phyloP scores from a whole-genome alignment of 1,140 invertebrate genomes.

The Battus philenor region DNA sequence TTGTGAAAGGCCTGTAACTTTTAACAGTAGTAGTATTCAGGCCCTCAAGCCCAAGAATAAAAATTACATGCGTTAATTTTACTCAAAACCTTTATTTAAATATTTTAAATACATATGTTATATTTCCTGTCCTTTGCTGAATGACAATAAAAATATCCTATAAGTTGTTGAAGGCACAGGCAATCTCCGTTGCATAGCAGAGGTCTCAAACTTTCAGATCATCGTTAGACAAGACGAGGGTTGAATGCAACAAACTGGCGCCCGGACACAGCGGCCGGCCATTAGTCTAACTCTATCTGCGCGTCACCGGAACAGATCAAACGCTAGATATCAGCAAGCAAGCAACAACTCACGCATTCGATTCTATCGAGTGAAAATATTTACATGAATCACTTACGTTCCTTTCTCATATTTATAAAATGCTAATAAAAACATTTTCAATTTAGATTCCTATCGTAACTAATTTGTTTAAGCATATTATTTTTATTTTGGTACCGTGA shows the following conservation, averaged over 20 bases:
- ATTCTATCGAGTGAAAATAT: constrained; percentile 22
- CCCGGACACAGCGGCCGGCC: constrained; percentile 33
- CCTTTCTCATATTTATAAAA: constrained; percentile 2
- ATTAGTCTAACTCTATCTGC: constrained; percentile 53
- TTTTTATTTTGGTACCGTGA: no score
- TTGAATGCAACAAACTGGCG: constrained; percentile 45
- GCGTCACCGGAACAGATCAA: constrained; percentile 33
- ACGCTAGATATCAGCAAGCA: constrained; percentile 23
- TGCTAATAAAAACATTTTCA: constrained; percentile 3
- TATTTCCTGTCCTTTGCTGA: no score
- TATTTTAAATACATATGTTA: no score
- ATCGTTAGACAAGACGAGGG: constrained; percentile 26
- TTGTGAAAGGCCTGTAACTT: no score
- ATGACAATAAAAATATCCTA: no score
- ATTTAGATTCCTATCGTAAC: no score
- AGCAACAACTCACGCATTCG: constrained; percentile 21
- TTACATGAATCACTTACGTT: no score
- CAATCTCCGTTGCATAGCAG: background rate
- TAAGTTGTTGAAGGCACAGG: background rate
- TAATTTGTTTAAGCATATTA: no score
- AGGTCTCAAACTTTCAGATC: constrained; percentile 4
- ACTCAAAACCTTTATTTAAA: no score
- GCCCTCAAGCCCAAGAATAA: no score
- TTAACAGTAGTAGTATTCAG: no score
- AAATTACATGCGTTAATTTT: no score